phyloP scores from a whole-genome alignment of 2,888 invertebrate species.

The Phortica okadai region DNA sequence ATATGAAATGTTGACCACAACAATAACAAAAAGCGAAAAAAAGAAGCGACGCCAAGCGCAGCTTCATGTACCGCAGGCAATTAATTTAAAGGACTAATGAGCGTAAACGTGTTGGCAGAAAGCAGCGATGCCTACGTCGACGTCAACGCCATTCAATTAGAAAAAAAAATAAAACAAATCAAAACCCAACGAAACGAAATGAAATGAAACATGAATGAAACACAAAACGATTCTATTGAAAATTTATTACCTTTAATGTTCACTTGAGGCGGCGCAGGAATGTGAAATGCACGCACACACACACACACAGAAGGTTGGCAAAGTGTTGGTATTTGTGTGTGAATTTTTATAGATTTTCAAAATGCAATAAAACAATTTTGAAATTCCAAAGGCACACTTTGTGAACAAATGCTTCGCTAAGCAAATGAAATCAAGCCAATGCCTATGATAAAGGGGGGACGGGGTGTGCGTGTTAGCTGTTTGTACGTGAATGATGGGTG shows the following conservation, averaged over 20 bases:
- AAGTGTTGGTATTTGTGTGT: constrained; percentile 34
- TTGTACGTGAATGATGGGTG: neutral
- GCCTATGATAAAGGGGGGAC: neutral
- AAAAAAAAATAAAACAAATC: constrained; percentile 5
- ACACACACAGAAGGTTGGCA: neutral
- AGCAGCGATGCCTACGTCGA: neutral
- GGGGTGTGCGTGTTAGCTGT: neutral
- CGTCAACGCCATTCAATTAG: constrained; percentile 10
- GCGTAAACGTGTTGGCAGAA: neutral
- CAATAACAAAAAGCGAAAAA: constrained; percentile 14
- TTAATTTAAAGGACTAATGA: neutral
- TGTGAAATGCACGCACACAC: too few relatives aligned
- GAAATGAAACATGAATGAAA: neutral
- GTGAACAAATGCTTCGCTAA: constrained; percentile 7
- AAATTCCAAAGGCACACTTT: constrained; percentile 51
- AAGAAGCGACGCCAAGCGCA: neutral
- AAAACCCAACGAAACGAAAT: neutral
- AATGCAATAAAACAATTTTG: constrained; percentile 53
- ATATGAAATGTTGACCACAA: constrained; percentile 34
- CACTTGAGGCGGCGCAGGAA: neutral
- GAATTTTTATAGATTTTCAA: constrained; percentile 39
- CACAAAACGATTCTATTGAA: constrained; percentile 29
- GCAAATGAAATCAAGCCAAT: constrained; percentile 30
- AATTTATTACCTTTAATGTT: constrained; percentile 55
- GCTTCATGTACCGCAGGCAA: neutral